Conservation (phyloP, 2,888 invertebrate species). For the Drosophila stalkeri region DNA sequence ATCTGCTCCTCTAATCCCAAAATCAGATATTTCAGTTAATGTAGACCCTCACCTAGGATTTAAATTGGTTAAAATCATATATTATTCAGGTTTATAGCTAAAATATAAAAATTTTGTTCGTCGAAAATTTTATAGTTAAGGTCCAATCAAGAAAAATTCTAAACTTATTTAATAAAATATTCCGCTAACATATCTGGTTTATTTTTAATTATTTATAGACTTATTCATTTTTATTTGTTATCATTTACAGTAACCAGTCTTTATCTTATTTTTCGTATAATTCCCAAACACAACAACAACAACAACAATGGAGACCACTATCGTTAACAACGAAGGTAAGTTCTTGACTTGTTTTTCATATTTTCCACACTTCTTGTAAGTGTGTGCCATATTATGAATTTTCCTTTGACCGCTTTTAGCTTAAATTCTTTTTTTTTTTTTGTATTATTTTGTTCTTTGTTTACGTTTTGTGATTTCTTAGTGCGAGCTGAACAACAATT, state of each 20-base stretch:
- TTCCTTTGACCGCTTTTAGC: slow-evolving; percentile 6
- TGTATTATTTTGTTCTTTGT: slow-evolving; percentile 6
- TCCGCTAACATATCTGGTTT: background rate
- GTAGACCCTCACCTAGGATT: background rate
- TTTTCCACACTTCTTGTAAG: background rate
- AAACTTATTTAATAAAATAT: background rate
- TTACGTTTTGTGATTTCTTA: slow-evolving; percentile 20
- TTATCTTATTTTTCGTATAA: slow-evolving; percentile 11
- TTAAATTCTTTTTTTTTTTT: slow-evolving; percentile 12
- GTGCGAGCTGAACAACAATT: slow-evolving; percentile 36
- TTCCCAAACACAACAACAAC: background rate
- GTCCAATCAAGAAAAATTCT: too few species aligned
- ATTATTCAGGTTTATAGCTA: too few species aligned
- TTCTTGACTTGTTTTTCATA: background rate
- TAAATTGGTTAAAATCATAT: too few species aligned
- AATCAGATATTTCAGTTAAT: too few species aligned
- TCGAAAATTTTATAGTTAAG: too few species aligned
- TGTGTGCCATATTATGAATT: slow-evolving; percentile 4
- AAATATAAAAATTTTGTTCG: too few species aligned
- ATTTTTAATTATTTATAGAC: background rate
- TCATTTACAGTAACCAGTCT: slow-evolving; percentile 18
- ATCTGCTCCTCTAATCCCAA: background rate
- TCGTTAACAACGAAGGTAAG: slow-evolving; percentile 65
- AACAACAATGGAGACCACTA: slow-evolving; percentile 65
- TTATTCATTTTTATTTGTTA: slow-evolving; percentile 1